phyloP scores from a whole-genome alignment of 2,113 vertebrate genomes.

The Nycticryphes semicollaris region DNA sequence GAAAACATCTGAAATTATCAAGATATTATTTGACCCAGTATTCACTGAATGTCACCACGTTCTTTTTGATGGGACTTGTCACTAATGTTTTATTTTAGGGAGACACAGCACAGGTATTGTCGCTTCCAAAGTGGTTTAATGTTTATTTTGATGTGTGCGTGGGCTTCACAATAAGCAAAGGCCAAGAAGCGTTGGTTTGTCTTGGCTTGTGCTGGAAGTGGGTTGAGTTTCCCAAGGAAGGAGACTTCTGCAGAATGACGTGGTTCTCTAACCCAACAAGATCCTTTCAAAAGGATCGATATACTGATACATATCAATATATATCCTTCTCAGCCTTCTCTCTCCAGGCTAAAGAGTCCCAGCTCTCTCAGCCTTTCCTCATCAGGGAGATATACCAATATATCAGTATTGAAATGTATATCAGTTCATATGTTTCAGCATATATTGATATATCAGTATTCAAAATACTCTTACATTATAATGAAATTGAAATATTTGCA shows the following conservation, averaged over 20 bases:
- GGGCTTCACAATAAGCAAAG: background rate
- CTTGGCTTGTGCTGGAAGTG: background rate
- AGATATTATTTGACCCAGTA: background rate
- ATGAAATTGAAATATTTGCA: background rate
- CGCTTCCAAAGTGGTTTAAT: background rate
- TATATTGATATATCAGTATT: background rate
- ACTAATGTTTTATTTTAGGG: background rate
- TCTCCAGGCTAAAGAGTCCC: no score
- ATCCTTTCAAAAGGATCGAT: background rate
- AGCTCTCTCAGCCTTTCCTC: no score
- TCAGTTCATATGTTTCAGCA: background rate
- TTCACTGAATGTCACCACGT: background rate
- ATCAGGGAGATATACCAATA: background rate
- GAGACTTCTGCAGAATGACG: background rate
- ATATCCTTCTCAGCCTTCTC: no score
- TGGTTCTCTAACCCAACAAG: background rate
- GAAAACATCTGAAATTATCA: background rate
- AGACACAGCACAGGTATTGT: accelerated
- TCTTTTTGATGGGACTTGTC: background rate
- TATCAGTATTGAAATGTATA: background rate
- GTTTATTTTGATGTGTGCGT: background rate
- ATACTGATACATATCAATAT: background rate
- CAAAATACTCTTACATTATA: background rate
- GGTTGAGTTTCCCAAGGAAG: background rate
- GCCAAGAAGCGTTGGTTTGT: background rate